Percentiles rank a stretch among this genome's conserved stretches.
Evolutionary conservation across 2,113 vertebrate species (phyloP).

Genomic region (Chrysemys picta): DNA sequence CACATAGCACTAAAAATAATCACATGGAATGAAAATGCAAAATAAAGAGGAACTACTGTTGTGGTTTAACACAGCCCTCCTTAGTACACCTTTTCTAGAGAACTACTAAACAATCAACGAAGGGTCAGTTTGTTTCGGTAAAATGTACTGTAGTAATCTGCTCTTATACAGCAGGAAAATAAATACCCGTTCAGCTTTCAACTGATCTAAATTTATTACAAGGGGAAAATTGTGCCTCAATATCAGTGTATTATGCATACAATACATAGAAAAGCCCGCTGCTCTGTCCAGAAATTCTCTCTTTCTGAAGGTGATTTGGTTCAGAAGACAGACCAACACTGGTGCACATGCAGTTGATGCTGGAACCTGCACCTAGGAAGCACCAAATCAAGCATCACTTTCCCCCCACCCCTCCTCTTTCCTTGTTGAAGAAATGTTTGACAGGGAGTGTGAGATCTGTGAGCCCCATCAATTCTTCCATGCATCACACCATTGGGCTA

Average conservation of each 20-base stretch:
- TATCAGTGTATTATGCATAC: slow-evolving; percentile 6
- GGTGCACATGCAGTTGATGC: background rate
- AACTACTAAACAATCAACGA: slow-evolving; percentile 65
- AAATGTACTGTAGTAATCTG: slow-evolving; percentile 72
- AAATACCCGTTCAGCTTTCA: slow-evolving; percentile 32
- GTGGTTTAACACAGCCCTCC: slow-evolving; percentile 51
- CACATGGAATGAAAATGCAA: slow-evolving; percentile 44
- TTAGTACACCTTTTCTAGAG: slow-evolving; percentile 56
- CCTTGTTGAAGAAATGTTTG: background rate
- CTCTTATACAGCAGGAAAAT: slow-evolving; percentile 50
- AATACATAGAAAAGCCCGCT: slow-evolving; percentile 50
- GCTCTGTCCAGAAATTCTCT: slow-evolving; percentile 33
- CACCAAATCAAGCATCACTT: background rate
- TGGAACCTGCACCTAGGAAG: background rate
- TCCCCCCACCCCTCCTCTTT: accelerated
- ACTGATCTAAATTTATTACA: slow-evolving; percentile 40
- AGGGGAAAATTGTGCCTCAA: slow-evolving; percentile 18
- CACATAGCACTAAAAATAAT: slow-evolving; percentile 61
- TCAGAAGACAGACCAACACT: background rate
- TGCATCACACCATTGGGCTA: no score
- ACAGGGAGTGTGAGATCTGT: background rate
- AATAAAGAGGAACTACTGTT: slow-evolving; percentile 57
- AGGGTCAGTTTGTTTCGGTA: slow-evolving; percentile 64
- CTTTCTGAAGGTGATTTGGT: background rate
- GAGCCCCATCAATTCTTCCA: background rate